Evolutionary conservation across 2,113 vertebrate species (phyloP).

Genomic region (Anthoscopus minutus): DNA sequence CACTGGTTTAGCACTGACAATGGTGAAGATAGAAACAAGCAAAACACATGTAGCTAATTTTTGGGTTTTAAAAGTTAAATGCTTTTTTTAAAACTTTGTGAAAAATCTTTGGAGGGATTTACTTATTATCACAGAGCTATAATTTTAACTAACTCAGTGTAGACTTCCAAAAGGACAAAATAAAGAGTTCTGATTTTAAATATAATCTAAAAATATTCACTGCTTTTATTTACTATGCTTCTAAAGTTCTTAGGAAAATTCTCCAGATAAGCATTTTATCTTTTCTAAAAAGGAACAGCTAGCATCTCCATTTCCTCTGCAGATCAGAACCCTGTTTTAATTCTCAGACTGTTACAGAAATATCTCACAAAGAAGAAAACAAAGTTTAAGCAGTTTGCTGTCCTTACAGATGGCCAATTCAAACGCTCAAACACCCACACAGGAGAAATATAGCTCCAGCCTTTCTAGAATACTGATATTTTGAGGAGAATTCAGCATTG

Average conservation of each 20-base stretch:
- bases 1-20: neutral
- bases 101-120: neutral
- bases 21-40: neutral
- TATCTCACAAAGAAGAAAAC: slow-evolving; percentile 8
- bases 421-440: slow-evolving; percentile 40
- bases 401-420: neutral
- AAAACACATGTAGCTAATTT: neutral
- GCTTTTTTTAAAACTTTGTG: neutral
- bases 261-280: neutral
- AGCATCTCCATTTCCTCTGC: neutral
- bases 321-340: slow-evolving; percentile 4
- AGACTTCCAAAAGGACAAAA: neutral
- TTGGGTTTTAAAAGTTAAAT: neutral
- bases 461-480: neutral
- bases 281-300: neutral
- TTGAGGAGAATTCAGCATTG: neutral
- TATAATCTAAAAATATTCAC: neutral
- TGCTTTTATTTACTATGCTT: neutral
- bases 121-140: neutral
- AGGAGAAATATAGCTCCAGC: neutral
- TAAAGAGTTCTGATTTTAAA: neutral
- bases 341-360: slow-evolving; percentile 6
- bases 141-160: neutral
- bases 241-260: slow-evolving; percentile 7
- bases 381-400: slow-evolving; percentile 17